These are phyloP conservation scores for Lasiurus borealis DNA, from an alignment of 2,113 vertebrate genomes.

Conservation along the genomic window DNA sequence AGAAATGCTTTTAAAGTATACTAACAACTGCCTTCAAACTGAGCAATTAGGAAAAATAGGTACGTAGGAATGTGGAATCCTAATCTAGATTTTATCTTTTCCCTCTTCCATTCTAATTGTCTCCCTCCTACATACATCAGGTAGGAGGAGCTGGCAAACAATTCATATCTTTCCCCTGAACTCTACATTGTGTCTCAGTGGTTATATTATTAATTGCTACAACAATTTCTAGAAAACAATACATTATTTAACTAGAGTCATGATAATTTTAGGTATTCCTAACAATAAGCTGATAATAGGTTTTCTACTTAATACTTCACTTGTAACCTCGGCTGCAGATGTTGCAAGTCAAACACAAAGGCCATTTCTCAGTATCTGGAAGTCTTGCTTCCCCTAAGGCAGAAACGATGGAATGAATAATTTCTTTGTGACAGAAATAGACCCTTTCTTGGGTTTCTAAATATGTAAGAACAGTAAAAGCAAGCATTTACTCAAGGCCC, in stretches of 20 bases:
- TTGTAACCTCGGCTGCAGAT: slow-evolving; percentile 24
- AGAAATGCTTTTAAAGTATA: not conserved
- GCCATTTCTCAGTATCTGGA: not conserved
- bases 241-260: slow-evolving; percentile 1
- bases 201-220: slow-evolving; percentile 14
- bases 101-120: not conserved
- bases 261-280: not conserved
- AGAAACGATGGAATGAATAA: slow-evolving; percentile 40
- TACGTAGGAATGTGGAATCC: not conserved
- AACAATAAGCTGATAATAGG: not conserved
- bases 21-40: not conserved
- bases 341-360: not conserved
- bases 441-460: slow-evolving; percentile 41
- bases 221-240: slow-evolving; percentile 41
- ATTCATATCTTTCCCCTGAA: not conserved
- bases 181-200: not conserved
- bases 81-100: not conserved
- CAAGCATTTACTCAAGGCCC: not conserved
- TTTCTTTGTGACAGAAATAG: slow-evolving; percentile 51
- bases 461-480: slow-evolving; percentile 48
- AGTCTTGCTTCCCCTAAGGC: slow-evolving; percentile 27
- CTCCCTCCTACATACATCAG: not conserved
- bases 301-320: not conserved
- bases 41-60: not conserved
- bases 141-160: not conserved